phyloP scores from a whole-genome alignment of 1,140 invertebrate genomes.

The Trigoniulus corallinus region DNA sequence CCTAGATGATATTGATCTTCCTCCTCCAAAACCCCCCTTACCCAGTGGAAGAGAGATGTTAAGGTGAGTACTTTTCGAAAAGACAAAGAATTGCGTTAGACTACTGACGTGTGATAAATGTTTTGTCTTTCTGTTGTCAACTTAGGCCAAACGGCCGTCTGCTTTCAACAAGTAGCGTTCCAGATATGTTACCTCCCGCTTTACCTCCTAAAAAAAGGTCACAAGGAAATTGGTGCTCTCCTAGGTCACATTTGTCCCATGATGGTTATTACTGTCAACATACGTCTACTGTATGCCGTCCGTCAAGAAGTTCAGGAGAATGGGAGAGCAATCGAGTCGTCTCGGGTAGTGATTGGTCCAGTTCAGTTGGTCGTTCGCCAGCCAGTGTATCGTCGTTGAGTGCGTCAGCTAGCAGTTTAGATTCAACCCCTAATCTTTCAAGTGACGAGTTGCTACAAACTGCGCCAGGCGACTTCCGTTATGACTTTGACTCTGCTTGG shows the following conservation, averaged over 20 bases:
- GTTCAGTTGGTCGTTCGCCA: conserved; percentile 10
- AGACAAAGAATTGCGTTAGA: too few relatives aligned
- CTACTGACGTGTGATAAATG: background rate
- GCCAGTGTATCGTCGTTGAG: conserved; percentile 12
- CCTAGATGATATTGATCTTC: background rate
- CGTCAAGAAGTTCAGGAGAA: background rate
- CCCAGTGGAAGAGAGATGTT: background rate
- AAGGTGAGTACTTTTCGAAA: too few relatives aligned
- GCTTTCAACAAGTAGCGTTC: background rate
- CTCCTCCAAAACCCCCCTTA: background rate
- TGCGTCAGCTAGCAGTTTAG: conserved; percentile 53
- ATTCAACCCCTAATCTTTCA: conserved; percentile 65
- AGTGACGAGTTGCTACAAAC: conserved; percentile 41
- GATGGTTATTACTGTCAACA: too few relatives aligned
- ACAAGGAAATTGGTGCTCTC: conserved; percentile 22
- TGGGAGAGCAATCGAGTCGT: background rate
- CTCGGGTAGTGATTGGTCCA: conserved; percentile 10
- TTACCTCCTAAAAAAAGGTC: conserved; percentile 53
- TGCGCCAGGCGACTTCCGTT: background rate
- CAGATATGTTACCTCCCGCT: conserved; percentile 36
- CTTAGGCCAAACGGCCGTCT: too few relatives aligned
- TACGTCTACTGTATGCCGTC: background rate
- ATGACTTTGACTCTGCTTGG: background rate
- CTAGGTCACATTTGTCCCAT: background rate
- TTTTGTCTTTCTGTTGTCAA: too few relatives aligned